Percentiles rank a stretch among this genome's conserved stretches.
These are phyloP conservation scores for Bradypodion ventrale DNA, from an alignment of 2,797 vertebrate species.

Conservation along the genomic window DNA sequence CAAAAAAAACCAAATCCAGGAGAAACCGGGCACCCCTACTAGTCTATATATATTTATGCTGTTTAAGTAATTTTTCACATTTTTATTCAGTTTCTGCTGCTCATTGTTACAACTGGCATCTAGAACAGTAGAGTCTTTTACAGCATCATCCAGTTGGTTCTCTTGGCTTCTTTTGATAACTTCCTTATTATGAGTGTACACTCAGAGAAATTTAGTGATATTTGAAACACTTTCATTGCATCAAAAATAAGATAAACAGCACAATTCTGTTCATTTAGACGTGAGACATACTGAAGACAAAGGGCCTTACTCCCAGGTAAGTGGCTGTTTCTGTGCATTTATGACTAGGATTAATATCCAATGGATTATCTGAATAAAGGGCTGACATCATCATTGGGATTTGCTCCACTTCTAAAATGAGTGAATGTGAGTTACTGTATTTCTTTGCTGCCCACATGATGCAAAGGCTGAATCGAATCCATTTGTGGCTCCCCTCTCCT, in stretches of 20 bases:
- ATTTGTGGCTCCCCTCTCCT: no score
- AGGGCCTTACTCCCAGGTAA: not conserved
- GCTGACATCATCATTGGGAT: no score
- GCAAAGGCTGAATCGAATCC: no score
- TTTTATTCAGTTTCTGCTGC: not conserved
- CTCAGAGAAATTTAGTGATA: not conserved
- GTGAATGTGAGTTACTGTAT: no score
- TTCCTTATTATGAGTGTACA: slow-evolving; percentile 20
- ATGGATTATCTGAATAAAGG: no score
- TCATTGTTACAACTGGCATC: not conserved
- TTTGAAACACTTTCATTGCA: not conserved
- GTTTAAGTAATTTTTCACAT: not conserved
- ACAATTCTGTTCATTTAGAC: not conserved
- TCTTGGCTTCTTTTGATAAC: not conserved
- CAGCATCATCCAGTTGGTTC: not conserved
- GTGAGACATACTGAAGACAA: no score
- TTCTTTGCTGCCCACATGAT: no score
- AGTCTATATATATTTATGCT: not conserved
- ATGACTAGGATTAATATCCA: no score
- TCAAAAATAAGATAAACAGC: not conserved
- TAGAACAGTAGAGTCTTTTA: not conserved
- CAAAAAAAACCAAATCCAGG: no score
- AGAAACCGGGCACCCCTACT: no score
- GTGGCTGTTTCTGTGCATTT: no score
- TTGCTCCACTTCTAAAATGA: no score